Conservation (phyloP, 1,140 invertebrate species). For the Brachionus sp. region DNA sequence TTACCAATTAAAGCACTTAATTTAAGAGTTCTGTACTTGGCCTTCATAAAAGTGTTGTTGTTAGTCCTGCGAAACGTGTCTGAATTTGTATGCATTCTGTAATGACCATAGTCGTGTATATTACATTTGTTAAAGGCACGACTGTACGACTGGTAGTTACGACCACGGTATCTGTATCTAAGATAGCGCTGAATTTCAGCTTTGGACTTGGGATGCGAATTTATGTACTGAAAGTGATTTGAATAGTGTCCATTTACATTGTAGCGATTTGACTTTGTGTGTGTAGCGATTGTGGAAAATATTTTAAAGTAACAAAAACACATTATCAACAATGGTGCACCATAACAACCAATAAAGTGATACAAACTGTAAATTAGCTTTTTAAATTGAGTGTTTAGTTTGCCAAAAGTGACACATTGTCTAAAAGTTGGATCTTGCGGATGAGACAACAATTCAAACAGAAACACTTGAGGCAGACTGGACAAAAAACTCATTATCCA, state of each 20-base stretch:
- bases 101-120: neutral
- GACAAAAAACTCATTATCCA: constrained; percentile 43
- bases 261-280: neutral
- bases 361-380: constrained; percentile 32
- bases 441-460: constrained; percentile 31
- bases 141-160: neutral
- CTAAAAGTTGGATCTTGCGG: constrained; percentile 29
- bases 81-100: neutral
- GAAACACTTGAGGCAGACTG: constrained; percentile 33
- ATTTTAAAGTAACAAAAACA: constrained; percentile 42
- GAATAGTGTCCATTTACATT: neutral
- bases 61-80: neutral
- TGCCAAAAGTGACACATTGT: constrained; percentile 42
- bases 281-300: constrained; percentile 26
- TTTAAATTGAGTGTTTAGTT: constrained; percentile 31
- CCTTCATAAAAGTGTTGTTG: constrained; percentile 33
- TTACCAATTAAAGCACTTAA: constrained; percentile 37
- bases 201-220: neutral
- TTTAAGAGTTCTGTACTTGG: constrained; percentile 39
- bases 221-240: neutral
- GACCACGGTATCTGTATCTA: neutral
- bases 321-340: constrained; percentile 44
- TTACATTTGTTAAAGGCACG: constrained; percentile 4
- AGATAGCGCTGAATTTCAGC: neutral
- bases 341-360: constrained; percentile 43